Evolutionary conservation across 1,140 invertebrate genomes (phyloP).

Genomic region (Ips typographus): DNA sequence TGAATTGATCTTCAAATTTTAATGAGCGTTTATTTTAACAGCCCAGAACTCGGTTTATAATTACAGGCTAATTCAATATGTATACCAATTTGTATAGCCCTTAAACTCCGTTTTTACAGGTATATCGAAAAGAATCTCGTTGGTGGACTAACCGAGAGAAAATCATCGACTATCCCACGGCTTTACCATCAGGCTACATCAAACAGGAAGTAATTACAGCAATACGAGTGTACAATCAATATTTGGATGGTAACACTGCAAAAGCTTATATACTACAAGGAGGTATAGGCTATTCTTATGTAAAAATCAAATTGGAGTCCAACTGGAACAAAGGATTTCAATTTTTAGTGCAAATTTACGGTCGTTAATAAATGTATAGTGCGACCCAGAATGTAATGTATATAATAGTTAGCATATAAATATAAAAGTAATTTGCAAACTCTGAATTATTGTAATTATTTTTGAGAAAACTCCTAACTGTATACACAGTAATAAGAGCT

Average conservation of each 20-base stretch:
- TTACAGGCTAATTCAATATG: no score
- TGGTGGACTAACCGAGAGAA: conserved; percentile 40
- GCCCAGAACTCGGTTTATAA: no score
- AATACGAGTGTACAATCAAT: conserved; percentile 41
- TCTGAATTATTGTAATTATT: no score
- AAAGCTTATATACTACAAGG: conserved; percentile 38
- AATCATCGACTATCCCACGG: conserved; percentile 39
- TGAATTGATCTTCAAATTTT: no score
- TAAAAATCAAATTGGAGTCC: conserved; percentile 40
- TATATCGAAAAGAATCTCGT: conserved; percentile 34
- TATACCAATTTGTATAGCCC: background rate
- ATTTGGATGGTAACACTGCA: conserved; percentile 39
- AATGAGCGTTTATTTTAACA: no score
- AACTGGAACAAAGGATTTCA: conserved; percentile 39
- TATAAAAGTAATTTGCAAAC: no score
- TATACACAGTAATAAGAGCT: no score
- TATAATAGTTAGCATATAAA: no score
- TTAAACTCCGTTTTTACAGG: conserved; percentile 19
- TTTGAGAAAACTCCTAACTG: no score
- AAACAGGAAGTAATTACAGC: conserved; percentile 40
- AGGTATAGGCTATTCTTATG: conserved; percentile 40
- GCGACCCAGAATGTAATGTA: no score
- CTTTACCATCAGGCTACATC: background rate
- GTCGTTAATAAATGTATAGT: conserved; percentile 28
- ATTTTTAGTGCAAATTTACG: conserved; percentile 42